Base-by-base conservation (phyloP, 2,888 invertebrate species). In the Tyria jacobaeae region DNA sequence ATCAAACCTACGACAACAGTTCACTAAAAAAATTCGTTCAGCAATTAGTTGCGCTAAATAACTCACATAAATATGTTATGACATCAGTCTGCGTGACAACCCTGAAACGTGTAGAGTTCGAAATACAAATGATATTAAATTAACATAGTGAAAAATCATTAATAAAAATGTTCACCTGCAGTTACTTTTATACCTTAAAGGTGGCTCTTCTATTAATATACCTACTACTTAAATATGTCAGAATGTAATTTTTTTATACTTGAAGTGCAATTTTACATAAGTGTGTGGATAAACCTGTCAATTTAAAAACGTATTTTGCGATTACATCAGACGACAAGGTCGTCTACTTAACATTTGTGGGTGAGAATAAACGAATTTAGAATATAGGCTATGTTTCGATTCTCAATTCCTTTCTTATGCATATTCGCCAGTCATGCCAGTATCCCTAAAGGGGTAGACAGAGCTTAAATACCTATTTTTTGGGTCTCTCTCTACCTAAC, bases 91-190 rank as follows among this genome's bases (percentile, higher is more conserved):
- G 37, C 35, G 57, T 57, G 51, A 21, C 51, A 57, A 31, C 57
- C 57, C 57, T 57, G 51, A 61, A 24, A 50, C 47, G 27, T 2
- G 34, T 51, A 37, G 62, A 37, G 60, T 50, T 48, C 57, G 21
- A 59, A 56, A 70, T 64, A 61, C 44, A 59, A 70, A 70, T 57
- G 37, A 34, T 24, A 66, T 66, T 57, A 61, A 60, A 17, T 56
- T 57, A 62, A 67, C 41, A 56, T 60, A 65, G 73, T 70, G 74
- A 71, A 71, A 76, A 71, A 70, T 69, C 57, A 68, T 65, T 51
- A 41, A 64, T 24, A 47, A 51, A 17, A 25, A 44, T 44, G 6
- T 12, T 21, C 21, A 24, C 14, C 7, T n/a, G n/a, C 4, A 35
- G 25, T 39, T 31, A n/a, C n/a, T n/a, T n/a, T n/a, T n/a, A n/a